A percentile compares a stretch with the other conserved stretches of the same genome.
These are phyloP conservation scores for Catamblyrhynchus diadema DNA, from an alignment of 2,797 vertebrate genomes.

Conservation along the genomic window DNA sequence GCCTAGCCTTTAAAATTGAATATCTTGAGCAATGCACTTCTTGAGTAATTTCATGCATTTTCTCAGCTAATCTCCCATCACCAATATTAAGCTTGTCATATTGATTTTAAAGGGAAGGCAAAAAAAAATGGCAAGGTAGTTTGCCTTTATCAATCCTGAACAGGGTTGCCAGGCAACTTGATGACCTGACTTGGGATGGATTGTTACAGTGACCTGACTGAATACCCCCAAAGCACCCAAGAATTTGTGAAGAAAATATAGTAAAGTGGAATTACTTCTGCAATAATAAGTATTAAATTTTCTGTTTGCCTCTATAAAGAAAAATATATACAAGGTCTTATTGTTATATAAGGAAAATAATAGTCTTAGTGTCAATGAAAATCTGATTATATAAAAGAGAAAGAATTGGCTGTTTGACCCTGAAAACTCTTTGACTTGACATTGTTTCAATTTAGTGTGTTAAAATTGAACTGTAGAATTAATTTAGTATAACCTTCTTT, in stretches of 20 bases:
- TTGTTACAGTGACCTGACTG: constrained; percentile 66
- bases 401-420: not conserved
- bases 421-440: not conserved
- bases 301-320: not conserved
- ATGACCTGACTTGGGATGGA: constrained; percentile 34
- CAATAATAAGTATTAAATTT: not conserved
- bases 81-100: constrained; percentile 83
- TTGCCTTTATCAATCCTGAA: constrained; percentile 83
- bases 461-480: not conserved
- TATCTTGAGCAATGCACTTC: constrained; percentile 74
- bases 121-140: constrained; percentile 26
- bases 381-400: not conserved
- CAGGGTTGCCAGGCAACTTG: constrained; percentile 76
- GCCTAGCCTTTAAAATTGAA: constrained; percentile 4
- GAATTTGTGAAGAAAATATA: constrained; percentile 58
- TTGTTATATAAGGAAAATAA: not conserved
- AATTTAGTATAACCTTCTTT: not conserved
- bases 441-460: not conserved
- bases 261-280: constrained; percentile 33
- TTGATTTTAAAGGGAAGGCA: constrained; percentile 81
- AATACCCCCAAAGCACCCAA: constrained; percentile 69
- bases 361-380: not conserved
- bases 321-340: not conserved
- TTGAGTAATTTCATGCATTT: constrained; percentile 75
- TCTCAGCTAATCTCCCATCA: constrained; percentile 84